Evolutionary conservation across 1,140 invertebrate species (phyloP).

Genomic region (Drosophila sp.): DNA sequence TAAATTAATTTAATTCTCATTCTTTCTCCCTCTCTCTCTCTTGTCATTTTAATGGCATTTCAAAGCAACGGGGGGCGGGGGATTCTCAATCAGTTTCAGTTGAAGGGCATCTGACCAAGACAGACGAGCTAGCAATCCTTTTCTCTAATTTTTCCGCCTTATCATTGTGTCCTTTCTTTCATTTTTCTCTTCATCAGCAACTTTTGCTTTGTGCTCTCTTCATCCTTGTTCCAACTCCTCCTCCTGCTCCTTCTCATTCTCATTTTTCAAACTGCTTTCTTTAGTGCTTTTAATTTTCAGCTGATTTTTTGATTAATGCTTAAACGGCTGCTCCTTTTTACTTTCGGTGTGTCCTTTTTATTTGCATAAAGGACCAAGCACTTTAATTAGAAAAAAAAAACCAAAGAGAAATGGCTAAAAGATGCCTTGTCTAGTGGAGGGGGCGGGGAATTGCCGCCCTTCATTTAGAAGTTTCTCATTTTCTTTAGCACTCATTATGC

Average conservation of each 20-base stretch:
- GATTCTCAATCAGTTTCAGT: constrained; percentile 6
- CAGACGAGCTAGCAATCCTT: constrained; percentile 60
- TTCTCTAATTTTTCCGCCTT: constrained; percentile 10
- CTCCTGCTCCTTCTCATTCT: constrained; percentile 41
- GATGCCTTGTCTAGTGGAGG: constrained; percentile 27
- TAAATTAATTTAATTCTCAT: constrained; percentile 21
- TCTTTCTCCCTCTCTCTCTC: neutral
- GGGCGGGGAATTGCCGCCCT: constrained; percentile 49
- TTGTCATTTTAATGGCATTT: neutral
- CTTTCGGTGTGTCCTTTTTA: constrained; percentile 47
- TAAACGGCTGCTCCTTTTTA: constrained; percentile 63
- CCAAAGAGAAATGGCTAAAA: constrained; percentile 7
- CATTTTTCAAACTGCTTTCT: constrained; percentile 16
- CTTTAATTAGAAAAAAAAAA: constrained; percentile 70
- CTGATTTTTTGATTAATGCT: constrained; percentile 81
- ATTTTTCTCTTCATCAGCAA: constrained; percentile 18
- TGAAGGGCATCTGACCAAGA: neutral
- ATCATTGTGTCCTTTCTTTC: neutral
- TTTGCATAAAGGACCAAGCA: constrained; percentile 66
- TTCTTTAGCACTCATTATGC: constrained; percentile 50
- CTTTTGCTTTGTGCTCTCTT: constrained; percentile 30
- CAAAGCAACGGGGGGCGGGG: neutral
- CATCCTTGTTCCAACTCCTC: neutral
- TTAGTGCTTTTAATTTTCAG: constrained; percentile 72
- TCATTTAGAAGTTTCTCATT: constrained; percentile 62